Conservation (phyloP, 2,888 invertebrate genomes). For the Cosmia pyralina region DNA sequence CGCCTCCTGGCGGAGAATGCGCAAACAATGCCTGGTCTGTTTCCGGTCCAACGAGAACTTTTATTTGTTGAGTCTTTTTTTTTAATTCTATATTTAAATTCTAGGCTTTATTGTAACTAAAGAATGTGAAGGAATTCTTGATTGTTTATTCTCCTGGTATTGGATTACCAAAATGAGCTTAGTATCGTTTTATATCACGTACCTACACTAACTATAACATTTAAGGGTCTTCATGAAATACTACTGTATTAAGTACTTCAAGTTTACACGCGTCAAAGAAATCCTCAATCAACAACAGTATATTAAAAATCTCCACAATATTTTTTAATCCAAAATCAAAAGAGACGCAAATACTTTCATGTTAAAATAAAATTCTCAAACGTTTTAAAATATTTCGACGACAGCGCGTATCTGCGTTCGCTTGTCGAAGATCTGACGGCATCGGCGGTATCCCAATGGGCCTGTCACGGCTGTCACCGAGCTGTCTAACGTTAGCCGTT, state of each 20-base stretch:
- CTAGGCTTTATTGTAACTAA: not conserved
- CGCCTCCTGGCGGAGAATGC: constrained; percentile 19
- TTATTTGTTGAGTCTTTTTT: constrained; percentile 36
- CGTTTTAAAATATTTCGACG: constrained; percentile 48
- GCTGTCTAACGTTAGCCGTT: constrained; percentile 46
- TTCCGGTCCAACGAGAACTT: constrained; percentile 40
- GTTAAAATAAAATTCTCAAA: constrained; percentile 16
- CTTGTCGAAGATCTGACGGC: constrained; percentile 42
- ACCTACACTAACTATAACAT: not conserved
- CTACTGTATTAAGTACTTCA: not conserved
- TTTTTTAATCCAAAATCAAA: constrained; percentile 14
- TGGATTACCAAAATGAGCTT: no score
- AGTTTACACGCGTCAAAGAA: not conserved
- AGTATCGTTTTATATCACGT: not conserved
- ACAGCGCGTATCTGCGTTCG: constrained; percentile 60
- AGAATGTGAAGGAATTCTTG: not conserved
- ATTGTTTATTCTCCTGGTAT: not conserved
- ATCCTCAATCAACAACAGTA: constrained; percentile 30
- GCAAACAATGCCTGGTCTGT: constrained; percentile 32
- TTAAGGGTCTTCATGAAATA: not conserved
- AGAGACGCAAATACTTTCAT: constrained; percentile 22
- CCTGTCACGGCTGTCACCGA: constrained; percentile 62
- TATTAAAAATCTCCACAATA: constrained; percentile 3
- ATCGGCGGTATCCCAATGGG: constrained; percentile 43
- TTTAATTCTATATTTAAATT: constrained; percentile 8